Base-by-base conservation (phyloP, 2,113 vertebrate genomes). In the Boulengeromyrus knoepffleri region DNA sequence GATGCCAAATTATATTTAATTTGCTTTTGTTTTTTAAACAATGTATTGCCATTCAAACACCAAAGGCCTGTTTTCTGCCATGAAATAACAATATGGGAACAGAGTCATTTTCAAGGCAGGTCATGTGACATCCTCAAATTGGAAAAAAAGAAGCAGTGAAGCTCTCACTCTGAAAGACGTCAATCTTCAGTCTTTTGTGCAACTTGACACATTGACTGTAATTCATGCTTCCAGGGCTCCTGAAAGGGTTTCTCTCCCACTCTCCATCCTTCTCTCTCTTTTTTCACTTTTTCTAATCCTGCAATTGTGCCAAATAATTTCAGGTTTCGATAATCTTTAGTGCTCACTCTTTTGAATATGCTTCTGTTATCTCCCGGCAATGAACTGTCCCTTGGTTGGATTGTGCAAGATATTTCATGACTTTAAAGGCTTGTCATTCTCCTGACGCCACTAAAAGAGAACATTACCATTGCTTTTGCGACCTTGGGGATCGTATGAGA, bases 161-260 rank as follows among this genome's bases (percentile, higher is more conserved):
- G 15, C 74, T 80, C 17, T 80, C 36, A 19, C 36, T 80, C 74
- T 15, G 84, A 86, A 86, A 86, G 47, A 46, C 45, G 46, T 86
- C 84, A 50, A 27, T 86, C 84, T 86, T 47, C 45, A 6, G n/a
- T 15, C 84, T 86, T 47, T 86, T 86, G 84, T 50, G n/a, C 21
- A 86, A 86, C 84, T 50, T 86, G 84, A 86, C 84, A 86, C 84
- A 86, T n/a, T 86, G 84, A 47, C 13, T 50, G 84, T 50, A 86
- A 86, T 86, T 86, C 47, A 49, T 50, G 47, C 47, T 47, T 86
- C 47, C 27, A 13, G 1, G 1, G n/a, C 45, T 3, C 19, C 13
- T 49, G 2, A 85, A 85, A 85, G 83, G 2, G 12, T 27, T 49
- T 49, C 39, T 85, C 46, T 85, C 36, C n/a, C 62, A 70, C 62